Percentiles rank a stretch among this genome's conserved stretches.
Evolutionary conservation across 2,797 vertebrate species (phyloP).

Genomic region (Siniperca undulata): DNA sequence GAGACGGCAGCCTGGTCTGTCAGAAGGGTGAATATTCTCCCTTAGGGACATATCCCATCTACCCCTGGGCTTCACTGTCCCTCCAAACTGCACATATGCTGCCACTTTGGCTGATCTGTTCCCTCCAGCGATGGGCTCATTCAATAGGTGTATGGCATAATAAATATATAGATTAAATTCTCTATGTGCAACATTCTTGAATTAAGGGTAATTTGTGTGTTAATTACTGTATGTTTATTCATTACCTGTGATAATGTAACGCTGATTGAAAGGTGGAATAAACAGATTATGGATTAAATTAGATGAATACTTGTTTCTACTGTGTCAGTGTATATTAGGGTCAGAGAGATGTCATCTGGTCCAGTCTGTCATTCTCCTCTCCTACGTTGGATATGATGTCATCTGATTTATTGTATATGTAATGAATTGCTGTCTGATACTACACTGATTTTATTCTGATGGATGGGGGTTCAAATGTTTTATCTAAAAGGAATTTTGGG

Average conservation of each 20-base stretch:
- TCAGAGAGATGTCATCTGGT: conserved; percentile 11
- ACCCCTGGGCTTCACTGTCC: not conserved
- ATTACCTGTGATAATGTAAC: conserved; percentile 43
- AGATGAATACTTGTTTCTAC: conserved; percentile 17
- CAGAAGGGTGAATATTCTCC: conserved; percentile 24
- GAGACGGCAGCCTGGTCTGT: conserved; percentile 2
- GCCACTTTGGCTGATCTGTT: conserved; percentile 41
- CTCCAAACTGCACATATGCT: conserved; percentile 44
- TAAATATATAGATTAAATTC: conserved; percentile 32
- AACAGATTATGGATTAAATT: conserved; percentile 18
- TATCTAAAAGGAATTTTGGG: not conserved
- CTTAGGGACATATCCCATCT: conserved; percentile 14
- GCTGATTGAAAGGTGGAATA: conserved; percentile 24
- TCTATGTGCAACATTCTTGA: conserved; percentile 32
- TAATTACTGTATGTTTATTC: conserved; percentile 46
- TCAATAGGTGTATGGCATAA: conserved; percentile 14
- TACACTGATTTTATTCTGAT: not conserved
- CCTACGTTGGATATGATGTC: not conserved
- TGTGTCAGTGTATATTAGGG: not conserved
- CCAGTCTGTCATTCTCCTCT: not conserved
- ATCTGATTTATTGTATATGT: conserved; percentile 8
- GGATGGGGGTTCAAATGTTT: not conserved
- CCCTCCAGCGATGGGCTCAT: conserved; percentile 46
- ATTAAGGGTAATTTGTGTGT: conserved; percentile 36
- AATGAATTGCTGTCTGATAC: conserved; percentile 9